Evolutionary conservation across 1,140 invertebrate genomes (phyloP).

Genomic region (Adoxophyes honmai): DNA sequence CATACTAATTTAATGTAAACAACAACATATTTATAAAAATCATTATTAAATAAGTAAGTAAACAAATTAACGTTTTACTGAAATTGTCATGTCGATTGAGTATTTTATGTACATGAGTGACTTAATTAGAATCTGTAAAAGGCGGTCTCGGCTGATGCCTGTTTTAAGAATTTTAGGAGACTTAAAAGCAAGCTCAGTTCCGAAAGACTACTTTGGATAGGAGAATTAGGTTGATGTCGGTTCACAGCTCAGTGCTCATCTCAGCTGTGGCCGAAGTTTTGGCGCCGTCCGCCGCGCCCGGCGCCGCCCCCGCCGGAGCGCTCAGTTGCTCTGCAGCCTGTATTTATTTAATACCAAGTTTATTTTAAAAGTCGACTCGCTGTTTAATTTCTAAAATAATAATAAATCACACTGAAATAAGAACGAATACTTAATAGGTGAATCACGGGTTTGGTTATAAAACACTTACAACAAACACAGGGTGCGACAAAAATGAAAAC

Average conservation of each 20-base stretch:
- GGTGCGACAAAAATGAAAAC: slow-evolving; percentile 26
- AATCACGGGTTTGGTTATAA: slow-evolving; percentile 12
- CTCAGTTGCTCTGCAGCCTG: slow-evolving; percentile 71
- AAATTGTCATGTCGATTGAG: too few species aligned
- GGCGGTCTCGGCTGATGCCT: too few species aligned
- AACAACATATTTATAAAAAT: too few species aligned
- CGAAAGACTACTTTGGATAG: not conserved
- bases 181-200: too few species aligned
- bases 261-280: slow-evolving; percentile 46
- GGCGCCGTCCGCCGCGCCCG: slow-evolving; percentile 25
- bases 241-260: slow-evolving; percentile 70
- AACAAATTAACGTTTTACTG: too few species aligned
- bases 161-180: too few species aligned
- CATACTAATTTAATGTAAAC: not conserved
- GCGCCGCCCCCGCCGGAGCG: slow-evolving; percentile 27
- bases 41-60: too few species aligned
- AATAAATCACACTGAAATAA: not conserved
- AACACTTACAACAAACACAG: slow-evolving; percentile 30
- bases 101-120: too few species aligned
- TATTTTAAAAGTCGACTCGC: slow-evolving; percentile 13
- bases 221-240: not conserved
- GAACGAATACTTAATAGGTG: not conserved
- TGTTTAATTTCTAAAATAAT: not conserved
- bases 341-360: slow-evolving; percentile 23
- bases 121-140: too few species aligned